These are phyloP conservation scores for Pristis pectinata DNA, from an alignment of 2,797 vertebrate species.

Conservation along the genomic window DNA sequence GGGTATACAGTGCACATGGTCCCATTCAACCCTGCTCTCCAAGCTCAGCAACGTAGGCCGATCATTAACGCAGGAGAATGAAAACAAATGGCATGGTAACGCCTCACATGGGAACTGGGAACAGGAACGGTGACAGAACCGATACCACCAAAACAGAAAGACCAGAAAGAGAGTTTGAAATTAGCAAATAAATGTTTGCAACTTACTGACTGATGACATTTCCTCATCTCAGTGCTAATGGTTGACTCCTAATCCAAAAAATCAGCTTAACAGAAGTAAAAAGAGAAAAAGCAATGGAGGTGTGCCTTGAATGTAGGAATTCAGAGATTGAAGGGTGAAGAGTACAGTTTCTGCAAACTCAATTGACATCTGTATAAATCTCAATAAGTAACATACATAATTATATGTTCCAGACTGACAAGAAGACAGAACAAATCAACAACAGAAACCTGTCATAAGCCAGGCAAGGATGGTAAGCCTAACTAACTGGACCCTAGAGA, in stretches of 20 bases:
- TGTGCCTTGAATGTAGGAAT: not conserved
- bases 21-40: not conserved
- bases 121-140: not conserved
- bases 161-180: not conserved
- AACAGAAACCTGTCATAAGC: not conserved
- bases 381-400: not conserved
- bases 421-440: not conserved
- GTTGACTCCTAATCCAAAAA: not conserved
- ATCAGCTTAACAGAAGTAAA: not conserved
- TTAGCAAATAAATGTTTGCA: not conserved
- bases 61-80: not conserved
- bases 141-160: not conserved
- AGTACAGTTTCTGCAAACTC: not conserved
- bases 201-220: not conserved
- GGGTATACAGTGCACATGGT: not conserved
- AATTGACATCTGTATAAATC: not conserved
- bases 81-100: constrained; percentile 19
- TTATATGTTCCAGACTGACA: not conserved
- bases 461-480: not conserved
- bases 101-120: not conserved
- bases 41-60: not conserved
- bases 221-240: not conserved
- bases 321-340: not conserved
- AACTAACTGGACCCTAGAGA: not conserved
- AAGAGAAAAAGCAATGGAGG: not conserved